Conservation (phyloP, 1,140 invertebrate genomes). For the Halictus rubicundus region DNA sequence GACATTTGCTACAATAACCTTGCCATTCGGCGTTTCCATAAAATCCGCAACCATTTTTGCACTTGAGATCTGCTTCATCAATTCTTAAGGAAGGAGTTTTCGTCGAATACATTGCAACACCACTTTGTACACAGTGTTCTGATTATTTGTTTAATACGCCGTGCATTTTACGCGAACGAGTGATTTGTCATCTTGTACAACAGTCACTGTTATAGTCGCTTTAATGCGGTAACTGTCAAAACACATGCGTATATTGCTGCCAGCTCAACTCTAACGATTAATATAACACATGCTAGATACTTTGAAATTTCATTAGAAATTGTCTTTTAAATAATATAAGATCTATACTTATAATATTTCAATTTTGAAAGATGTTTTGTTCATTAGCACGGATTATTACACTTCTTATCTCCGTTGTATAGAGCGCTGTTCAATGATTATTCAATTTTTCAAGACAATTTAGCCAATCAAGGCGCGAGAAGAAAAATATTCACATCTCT, state of each 20-base stretch:
- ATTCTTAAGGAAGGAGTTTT: conserved; percentile 89
- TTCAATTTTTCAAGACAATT: too few relatives aligned
- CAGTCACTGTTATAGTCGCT: neutral
- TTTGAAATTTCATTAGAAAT: too few relatives aligned
- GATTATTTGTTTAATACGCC: neutral
- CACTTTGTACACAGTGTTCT: neutral
- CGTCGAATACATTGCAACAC: conserved; percentile 83
- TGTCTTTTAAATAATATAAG: too few relatives aligned
- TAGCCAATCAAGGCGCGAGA: too few relatives aligned
- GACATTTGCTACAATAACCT: conserved; percentile 97
- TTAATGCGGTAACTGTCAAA: neutral
- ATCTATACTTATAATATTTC: too few relatives aligned
- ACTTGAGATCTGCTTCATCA: conserved; percentile 92
- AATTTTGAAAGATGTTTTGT: too few relatives aligned
- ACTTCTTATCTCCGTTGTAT: too few relatives aligned
- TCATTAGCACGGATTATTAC: too few relatives aligned
- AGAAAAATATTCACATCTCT: too few relatives aligned
- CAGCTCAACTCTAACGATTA: neutral
- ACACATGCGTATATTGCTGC: conserved; percentile 17
- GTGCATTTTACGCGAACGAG: neutral
- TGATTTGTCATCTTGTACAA: too few relatives aligned
- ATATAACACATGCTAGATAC: too few relatives aligned
- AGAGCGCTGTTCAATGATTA: too few relatives aligned
- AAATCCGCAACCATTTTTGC: conserved; percentile 97
- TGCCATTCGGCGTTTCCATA: conserved; percentile 98